Conservation (phyloP, 2,888 invertebrate species). For the Aspidapion aeneum region DNA sequence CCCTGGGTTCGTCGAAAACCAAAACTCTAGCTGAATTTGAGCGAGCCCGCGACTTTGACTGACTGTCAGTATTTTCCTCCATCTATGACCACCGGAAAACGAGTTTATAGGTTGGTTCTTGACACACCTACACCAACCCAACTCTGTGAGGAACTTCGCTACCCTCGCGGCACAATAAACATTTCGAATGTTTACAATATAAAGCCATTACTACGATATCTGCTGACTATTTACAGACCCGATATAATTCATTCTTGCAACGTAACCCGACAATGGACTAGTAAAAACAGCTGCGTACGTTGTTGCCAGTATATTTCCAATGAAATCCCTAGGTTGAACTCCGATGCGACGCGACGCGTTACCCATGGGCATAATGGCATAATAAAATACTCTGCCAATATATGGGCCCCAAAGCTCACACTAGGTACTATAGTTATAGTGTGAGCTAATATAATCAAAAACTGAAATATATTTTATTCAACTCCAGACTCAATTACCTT, state of each 20-base stretch:
- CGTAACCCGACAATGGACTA: conserved; percentile 11
- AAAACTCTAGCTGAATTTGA: conserved; percentile 70
- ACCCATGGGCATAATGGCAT: too few species aligned
- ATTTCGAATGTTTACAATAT: conserved; percentile 6
- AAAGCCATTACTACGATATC: conserved; percentile 11
- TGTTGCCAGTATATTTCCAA: conserved; percentile 16
- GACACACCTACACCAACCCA: conserved; percentile 28
- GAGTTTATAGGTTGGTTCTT: conserved; percentile 18
- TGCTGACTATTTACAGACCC: conserved; percentile 6
- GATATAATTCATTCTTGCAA: conserved; percentile 14
- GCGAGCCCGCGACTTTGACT: conserved; percentile 43
- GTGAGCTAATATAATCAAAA: too few species aligned
- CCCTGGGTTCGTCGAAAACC: conserved; percentile 67
- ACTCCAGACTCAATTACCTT: too few species aligned
- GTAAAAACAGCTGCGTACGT: conserved; percentile 30
- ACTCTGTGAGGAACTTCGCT: conserved; percentile 1
- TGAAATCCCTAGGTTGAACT: neutral
- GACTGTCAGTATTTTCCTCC: conserved; percentile 41
- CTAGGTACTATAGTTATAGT: too few species aligned
- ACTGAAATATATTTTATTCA: too few species aligned
- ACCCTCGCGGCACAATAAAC: conserved; percentile 6
- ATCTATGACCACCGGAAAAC: conserved; percentile 35
- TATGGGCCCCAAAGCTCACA: too few species aligned
- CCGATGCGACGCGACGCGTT: too few species aligned
- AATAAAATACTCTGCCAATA: too few species aligned